Evolutionary conservation across 2,888 invertebrate genomes (phyloP), one percentile per base, ranked within the genome.

Genomic region (Mythimna pallens): DNA sequence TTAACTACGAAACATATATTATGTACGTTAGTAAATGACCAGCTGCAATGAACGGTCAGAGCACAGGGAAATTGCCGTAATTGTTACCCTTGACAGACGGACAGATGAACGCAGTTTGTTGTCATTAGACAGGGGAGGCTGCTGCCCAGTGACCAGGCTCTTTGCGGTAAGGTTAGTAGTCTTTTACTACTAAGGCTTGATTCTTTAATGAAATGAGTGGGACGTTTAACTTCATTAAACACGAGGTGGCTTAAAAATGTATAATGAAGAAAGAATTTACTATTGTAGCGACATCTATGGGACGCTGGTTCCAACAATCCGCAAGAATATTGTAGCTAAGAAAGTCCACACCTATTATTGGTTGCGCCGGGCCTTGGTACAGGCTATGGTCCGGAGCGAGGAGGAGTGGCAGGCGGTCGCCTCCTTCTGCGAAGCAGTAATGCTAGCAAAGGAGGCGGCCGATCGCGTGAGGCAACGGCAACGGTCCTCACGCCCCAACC

Each of bases 101-200:
- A 76, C 12, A 67, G 59, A 67, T 67, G 59, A 47, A 47, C 76
- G 54, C 47, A 43, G 59, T 76, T 59, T n/a, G 76, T 76, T 76
- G 25, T 17, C 34, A 76, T 59, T 66, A 66, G 65, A n/a, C 20
- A n/a, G 63, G 9, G 17, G 17, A 4, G 14, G 17, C 22, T 43
- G 25, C 12, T 34, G 73, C 5, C 12, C 36, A 25, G 22, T 1
- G 17, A 2, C 25, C 7, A 34, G 20, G 10, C 25, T 52, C 25
- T 54, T 34, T 40, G 12, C 20, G 30, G 20, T 3, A 9, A 20
- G 9, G n/a, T 52, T n/a, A 52, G n/a, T 50, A 0, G n/a, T 22
- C 0, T 54, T 54, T 54, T 25, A 20, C 3, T 7, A 25, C 20
- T 30, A 43, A 22, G 1, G 0, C 10, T 59, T 52, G 4, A 22